phyloP scores from a whole-genome alignment of 2,888 invertebrate genomes.

The Latrodectus hesperus region DNA sequence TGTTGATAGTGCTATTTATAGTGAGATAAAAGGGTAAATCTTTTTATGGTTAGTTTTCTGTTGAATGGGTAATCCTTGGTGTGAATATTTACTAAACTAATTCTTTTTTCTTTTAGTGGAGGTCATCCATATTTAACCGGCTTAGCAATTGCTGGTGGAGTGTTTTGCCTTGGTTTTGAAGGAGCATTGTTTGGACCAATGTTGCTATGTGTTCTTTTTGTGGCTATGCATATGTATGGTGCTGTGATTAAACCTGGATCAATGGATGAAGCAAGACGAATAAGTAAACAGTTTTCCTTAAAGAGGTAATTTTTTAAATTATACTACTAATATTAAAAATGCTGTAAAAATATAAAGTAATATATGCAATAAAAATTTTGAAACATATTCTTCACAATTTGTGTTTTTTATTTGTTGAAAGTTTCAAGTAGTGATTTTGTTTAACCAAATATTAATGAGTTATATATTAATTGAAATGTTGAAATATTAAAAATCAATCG shows the following conservation, averaged over 20 bases:
- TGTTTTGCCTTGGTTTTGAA: slow-evolving; percentile 96
- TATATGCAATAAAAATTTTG: too few relatives aligned
- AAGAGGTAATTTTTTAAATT: neutral
- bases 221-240: slow-evolving; percentile 85
- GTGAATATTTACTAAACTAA: neutral
- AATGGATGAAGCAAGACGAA: slow-evolving; percentile 13
- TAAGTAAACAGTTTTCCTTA: neutral
- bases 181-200: slow-evolving; percentile 98
- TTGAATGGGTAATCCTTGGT: neutral
- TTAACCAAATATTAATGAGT: too few relatives aligned
- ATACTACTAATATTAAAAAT: too few relatives aligned
- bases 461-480: too few relatives aligned
- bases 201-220: slow-evolving; percentile 93
- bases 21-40: slow-evolving; percentile 93
- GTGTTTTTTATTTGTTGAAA: too few relatives aligned
- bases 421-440: too few relatives aligned
- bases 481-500: too few relatives aligned
- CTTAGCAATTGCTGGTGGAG: slow-evolving; percentile 96
- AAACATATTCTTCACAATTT: too few relatives aligned
- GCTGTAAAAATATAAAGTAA: too few relatives aligned
- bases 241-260: slow-evolving; percentile 71
- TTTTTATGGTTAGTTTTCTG: neutral
- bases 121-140: slow-evolving; percentile 98
- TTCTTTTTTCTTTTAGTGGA: slow-evolving; percentile 79
- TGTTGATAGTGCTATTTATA: slow-evolving; percentile 96